Conservation (phyloP, 2,113 vertebrate species). For the Sinosuthora webbiana region DNA sequence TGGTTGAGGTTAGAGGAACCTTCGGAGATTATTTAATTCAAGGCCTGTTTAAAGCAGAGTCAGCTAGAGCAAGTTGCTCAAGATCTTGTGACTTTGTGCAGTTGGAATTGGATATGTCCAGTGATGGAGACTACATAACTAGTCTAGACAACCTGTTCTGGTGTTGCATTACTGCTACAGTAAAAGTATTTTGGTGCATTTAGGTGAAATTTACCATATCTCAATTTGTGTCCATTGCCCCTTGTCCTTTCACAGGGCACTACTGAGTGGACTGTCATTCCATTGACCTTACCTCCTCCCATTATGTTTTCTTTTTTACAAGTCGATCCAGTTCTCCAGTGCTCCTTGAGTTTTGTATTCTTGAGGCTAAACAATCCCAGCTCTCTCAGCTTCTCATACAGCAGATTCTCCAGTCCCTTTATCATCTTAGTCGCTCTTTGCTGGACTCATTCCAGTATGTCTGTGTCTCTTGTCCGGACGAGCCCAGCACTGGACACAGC, state of each 20-base stretch:
- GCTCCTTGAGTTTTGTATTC: not conserved
- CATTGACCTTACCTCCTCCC: not conserved
- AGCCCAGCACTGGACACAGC: not conserved
- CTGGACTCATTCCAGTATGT: not conserved
- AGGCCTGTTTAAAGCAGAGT: not conserved
- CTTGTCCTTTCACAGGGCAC: not conserved
- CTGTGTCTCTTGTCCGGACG: not conserved
- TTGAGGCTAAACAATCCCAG: not conserved
- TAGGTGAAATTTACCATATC: not conserved
- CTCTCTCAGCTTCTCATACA: not conserved
- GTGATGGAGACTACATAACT: not conserved
- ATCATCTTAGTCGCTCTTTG: not conserved
- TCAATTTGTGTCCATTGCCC: not conserved
- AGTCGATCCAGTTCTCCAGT: not conserved
- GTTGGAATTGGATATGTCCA: not conserved
- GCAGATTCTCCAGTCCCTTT: not conserved
- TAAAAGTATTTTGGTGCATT: not conserved
- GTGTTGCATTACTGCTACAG: not conserved
- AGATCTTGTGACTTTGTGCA: not conserved
- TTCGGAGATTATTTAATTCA: not conserved
- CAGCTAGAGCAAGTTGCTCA: not conserved
- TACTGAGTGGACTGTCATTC: not conserved
- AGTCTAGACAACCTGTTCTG: not conserved
- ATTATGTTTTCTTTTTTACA: fast-evolving
- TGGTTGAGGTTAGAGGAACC: not conserved